phyloP scores from a whole-genome alignment of 2,797 vertebrate species.

The Betta splendens region DNA sequence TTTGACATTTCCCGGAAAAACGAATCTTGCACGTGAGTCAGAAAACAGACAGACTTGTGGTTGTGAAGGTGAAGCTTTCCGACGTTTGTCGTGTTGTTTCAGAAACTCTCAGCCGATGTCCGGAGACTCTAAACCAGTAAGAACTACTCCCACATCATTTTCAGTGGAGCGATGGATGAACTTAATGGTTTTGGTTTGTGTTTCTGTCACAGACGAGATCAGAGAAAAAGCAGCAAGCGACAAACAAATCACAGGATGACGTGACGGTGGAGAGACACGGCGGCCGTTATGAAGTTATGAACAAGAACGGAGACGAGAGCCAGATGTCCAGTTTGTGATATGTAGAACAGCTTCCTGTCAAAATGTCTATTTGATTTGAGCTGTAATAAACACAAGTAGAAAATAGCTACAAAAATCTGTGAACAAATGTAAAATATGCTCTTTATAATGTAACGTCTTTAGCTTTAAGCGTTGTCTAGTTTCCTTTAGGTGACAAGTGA shows the following conservation, averaged over 20 bases:
- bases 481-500: too few relatives aligned
- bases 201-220: background rate
- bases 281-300: fast-evolving
- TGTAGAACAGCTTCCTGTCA: background rate
- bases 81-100: background rate
- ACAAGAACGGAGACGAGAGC: background rate
- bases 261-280: background rate
- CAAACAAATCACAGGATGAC: background rate
- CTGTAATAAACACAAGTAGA: too few relatives aligned
- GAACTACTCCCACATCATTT: background rate
- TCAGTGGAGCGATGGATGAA: too few relatives aligned
- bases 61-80: background rate
- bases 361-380: too few relatives aligned
- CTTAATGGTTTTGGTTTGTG: background rate
- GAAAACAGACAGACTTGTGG: background rate
- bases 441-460: too few relatives aligned
- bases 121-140: slow-evolving; percentile 5
- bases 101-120: slow-evolving; percentile 6
- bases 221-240: background rate
- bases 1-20: background rate
- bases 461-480: too few relatives aligned
- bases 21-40: slow-evolving; percentile 38
- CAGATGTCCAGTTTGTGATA: slow-evolving; percentile 1
- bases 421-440: too few relatives aligned
- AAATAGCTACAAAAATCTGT: too few relatives aligned